Evolutionary conservation across 1,140 invertebrate species (phyloP), one percentile per base, ranked within the genome.

Genomic region (Atta cephalotes): DNA sequence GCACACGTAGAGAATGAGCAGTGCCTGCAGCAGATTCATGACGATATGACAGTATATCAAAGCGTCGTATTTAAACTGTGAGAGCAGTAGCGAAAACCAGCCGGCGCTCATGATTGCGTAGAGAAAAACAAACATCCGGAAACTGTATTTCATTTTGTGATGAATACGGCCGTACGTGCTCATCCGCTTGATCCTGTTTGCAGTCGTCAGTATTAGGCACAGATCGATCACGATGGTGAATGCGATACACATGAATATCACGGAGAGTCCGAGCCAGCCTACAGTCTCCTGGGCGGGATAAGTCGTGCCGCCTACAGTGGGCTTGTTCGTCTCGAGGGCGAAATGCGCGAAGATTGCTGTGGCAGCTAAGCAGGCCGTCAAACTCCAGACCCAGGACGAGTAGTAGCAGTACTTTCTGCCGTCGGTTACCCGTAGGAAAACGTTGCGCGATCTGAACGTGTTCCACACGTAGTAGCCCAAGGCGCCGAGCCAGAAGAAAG

Each of bases 381-480:
- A 96, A n/a, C 96, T 96, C 97, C 97, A 98, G 1, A 97, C 97
- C 89, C 97, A 98, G 28, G 96, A 96, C 0, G 97, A 98, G 92
- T 98, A 98, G 90, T 98, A 98, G 91, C 97, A 98, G 93, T 98
- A 98, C 95, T 98, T 98, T 80, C 96, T 96, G 1, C 97, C 97
- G 94, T 98, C 97, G 0, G 97, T 98, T 65, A 98, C 97, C 66
- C 97, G 95, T 7, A 98, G 93, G 92, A 98, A 98, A 18, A 98
- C 97, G 93, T 98, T 98, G 39, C 97, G 95, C 28, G 97, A 98
- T 77, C 97, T 97, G 91, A 98, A 98, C 0, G 97, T 98, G 93
- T 97, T 98, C 97, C 97, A 98, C 63, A 98, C 97, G 92, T 98
- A 98, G 93, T 97, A 98, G 62, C 97, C 97, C 76, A 98, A 96